Percentiles rank a stretch among this genome's conserved stretches.
Evolutionary conservation across 2,113 vertebrate genomes (phyloP).

Genomic region (Trinectes maculatus): DNA sequence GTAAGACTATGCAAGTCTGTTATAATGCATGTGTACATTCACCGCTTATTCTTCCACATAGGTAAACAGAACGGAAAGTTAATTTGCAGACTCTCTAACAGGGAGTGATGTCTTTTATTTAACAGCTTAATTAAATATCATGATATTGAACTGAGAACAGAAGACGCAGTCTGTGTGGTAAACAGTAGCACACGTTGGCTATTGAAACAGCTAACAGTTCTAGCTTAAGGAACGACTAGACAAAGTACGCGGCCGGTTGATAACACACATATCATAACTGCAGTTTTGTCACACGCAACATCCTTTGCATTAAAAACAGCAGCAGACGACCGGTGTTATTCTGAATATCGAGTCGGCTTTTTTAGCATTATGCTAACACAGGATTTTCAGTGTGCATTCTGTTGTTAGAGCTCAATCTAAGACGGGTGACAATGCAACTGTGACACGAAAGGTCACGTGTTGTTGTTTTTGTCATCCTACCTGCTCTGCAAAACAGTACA

Average conservation of each 20-base stretch:
- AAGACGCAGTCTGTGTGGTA: neutral
- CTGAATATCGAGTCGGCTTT: neutral
- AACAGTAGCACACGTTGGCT: conserved; percentile 28
- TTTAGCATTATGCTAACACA: conserved; percentile 49
- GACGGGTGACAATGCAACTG: rapidly evolving
- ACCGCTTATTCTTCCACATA: no score
- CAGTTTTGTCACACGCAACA: rapidly evolving
- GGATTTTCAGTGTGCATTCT: neutral
- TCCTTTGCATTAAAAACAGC: neutral
- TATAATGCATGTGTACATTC: no score
- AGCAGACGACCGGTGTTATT: neutral
- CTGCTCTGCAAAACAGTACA: conserved; percentile 78
- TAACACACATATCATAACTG: rapidly evolving
- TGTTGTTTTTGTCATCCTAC: conserved; percentile 41
- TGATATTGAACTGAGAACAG: no score
- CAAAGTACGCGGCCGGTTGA: rapidly evolving
- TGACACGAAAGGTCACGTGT: no score
- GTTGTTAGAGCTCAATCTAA: neutral
- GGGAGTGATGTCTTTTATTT: rapidly evolving
- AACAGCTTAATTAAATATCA: neutral
- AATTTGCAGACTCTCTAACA: no score
- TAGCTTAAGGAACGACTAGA: neutral
- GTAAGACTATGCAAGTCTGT: no score
- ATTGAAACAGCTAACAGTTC: neutral
- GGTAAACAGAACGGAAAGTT: no score